Evolutionary conservation across 2,797 vertebrate species (phyloP).

Genomic region (Pseudochromis fuscus): DNA sequence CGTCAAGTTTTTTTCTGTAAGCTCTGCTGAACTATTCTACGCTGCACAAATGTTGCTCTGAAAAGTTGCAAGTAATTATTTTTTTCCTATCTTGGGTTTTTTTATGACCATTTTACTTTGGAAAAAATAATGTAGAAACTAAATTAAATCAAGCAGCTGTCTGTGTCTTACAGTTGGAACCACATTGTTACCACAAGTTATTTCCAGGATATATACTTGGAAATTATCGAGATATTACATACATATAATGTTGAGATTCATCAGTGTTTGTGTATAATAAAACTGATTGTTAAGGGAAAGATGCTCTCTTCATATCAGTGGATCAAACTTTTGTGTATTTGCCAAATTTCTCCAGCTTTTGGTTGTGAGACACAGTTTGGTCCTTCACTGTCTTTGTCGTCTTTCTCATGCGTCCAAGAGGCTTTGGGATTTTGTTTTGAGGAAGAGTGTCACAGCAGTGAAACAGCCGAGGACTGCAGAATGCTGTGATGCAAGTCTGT

Average conservation of each 20-base stretch:
- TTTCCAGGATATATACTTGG: neutral
- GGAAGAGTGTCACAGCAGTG: constrained; percentile 39
- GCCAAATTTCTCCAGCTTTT: constrained; percentile 1
- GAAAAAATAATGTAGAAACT: neutral
- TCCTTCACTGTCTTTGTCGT: neutral
- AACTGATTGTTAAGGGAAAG: neutral
- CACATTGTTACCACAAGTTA: neutral
- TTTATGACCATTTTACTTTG: too few species aligned
- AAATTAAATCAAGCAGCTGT: neutral
- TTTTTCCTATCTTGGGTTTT: too few species aligned
- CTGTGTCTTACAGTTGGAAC: neutral
- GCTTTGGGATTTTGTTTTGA: constrained; percentile 28
- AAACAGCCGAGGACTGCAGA: constrained; percentile 47
- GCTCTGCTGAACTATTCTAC: neutral
- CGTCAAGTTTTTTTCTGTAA: neutral
- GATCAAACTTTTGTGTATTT: neutral
- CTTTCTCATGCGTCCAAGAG: neutral
- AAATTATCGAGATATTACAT: neutral
- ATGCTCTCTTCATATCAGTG: neutral
- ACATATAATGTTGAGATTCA: neutral
- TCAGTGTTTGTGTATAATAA: neutral
- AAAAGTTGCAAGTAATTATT: neutral
- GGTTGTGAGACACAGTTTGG: constrained; percentile 1
- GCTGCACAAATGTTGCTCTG: neutral
- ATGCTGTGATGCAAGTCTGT: constrained; percentile 49